Percentiles rank a stretch among this genome's conserved stretches.
Conservation (phyloP, 2,113 vertebrate genomes). For the Myiagra hebetior region DNA sequence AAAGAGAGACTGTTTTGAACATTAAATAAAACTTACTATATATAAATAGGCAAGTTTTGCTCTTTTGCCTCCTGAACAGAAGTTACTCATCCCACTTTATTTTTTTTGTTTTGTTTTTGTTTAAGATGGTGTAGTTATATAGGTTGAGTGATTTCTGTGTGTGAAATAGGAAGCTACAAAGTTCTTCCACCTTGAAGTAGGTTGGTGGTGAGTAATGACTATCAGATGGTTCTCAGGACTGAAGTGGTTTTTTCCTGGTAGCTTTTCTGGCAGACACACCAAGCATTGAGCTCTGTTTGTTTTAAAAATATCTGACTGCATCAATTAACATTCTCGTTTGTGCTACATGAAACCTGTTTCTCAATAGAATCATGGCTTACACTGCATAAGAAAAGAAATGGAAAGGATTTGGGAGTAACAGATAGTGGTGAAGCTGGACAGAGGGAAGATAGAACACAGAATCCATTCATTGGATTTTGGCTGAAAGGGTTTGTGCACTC, state of each 20-base stretch:
- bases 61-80: neutral
- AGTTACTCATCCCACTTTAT: neutral
- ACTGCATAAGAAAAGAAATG: neutral
- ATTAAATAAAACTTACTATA: neutral
- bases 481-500: neutral
- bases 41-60: neutral
- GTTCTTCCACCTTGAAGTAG: conserved; percentile 14
- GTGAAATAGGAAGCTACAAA: neutral
- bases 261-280: neutral
- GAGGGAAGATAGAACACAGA: neutral
- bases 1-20: neutral
- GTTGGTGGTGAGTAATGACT: conserved; percentile 26
- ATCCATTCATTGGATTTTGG: neutral
- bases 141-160: neutral
- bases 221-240: conserved; percentile 6
- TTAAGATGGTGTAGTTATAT: neutral
- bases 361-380: conserved; percentile 17
- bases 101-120: neutral
- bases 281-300: conserved; percentile 16
- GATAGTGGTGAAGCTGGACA: conserved; percentile 1
- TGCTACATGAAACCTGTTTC: conserved; percentile 33
- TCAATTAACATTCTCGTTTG: conserved; percentile 31
- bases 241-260: neutral
- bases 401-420: conserved; percentile 1
- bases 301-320: conserved; percentile 44